A percentile compares a stretch with the other conserved stretches of the same genome.
Conservation (phyloP, 2,888 invertebrate species). For the Drosophila meridiana region DNA sequence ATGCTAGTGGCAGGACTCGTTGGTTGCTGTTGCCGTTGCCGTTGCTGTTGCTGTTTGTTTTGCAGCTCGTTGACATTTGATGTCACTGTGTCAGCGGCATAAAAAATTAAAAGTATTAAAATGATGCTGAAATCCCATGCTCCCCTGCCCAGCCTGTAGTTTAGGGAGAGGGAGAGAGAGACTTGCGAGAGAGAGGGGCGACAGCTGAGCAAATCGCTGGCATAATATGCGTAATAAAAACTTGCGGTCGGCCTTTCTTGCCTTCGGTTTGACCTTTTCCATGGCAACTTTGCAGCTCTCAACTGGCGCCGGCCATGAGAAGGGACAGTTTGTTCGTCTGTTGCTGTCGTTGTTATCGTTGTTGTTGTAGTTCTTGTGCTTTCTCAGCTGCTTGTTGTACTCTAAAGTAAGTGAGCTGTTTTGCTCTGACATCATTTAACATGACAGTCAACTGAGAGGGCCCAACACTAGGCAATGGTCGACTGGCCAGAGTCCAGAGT, state of each 20-base stretch:
- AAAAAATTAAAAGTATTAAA: conserved; percentile 80
- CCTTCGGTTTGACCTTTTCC: conserved; percentile 67
- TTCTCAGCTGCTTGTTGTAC: conserved; percentile 47
- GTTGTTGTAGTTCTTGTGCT: conserved; percentile 48
- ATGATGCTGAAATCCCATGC: conserved; percentile 57
- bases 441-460: neutral
- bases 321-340: conserved; percentile 62
- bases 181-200: neutral
- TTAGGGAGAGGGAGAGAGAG: neutral
- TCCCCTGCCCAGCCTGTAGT: conserved; percentile 19
- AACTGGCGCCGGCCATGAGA: conserved; percentile 24
- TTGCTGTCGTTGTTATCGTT: conserved; percentile 53
- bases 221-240: conserved; percentile 81
- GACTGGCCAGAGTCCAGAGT: neutral
- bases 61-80: conserved; percentile 80
- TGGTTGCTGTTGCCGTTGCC: conserved; percentile 20
- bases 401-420: conserved; percentile 31
- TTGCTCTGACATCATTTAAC: neutral
- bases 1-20: conserved; percentile 41
- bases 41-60: conserved; percentile 66
- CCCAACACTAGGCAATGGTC: neutral
- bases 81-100: conserved; percentile 80
- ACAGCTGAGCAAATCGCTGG: conserved; percentile 62
- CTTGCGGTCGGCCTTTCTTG: conserved; percentile 64
- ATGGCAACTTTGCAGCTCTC: conserved; percentile 22